phyloP scores from a whole-genome alignment of 2,797 vertebrate genomes.

The Chaenodraco wilsoni region DNA sequence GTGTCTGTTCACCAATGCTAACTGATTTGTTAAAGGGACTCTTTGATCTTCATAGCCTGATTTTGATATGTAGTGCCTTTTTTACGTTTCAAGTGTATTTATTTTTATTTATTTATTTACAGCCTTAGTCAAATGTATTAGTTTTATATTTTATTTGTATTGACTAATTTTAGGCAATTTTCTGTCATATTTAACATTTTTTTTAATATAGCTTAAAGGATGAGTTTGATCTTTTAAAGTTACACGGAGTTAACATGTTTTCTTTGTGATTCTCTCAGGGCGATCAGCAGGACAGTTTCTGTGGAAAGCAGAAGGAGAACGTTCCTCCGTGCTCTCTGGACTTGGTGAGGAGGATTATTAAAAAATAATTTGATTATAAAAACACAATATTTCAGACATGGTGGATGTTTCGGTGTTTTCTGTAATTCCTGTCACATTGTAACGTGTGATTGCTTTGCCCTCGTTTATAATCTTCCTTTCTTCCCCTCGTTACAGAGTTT shows the following conservation, averaged over 20 bases:
- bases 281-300: conserved; percentile 84
- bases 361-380: not conserved
- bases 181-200: no score
- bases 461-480: not conserved
- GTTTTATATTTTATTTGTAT: no score
- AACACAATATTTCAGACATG: not conserved
- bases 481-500: conserved; percentile 57
- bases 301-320: conserved; percentile 92
- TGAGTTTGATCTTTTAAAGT: no score
- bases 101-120: no score
- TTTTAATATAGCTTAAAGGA: no score
- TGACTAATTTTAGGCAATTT: no score
- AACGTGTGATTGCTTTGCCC: not conserved
- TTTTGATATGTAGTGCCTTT: no score
- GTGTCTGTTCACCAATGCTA: no score
- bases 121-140: no score
- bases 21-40: no score
- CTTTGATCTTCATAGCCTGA: no score
- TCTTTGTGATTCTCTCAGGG: conserved; percentile 70
- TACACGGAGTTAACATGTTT: not conserved
- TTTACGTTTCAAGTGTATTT: no score
- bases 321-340: conserved; percentile 85
- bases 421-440: not conserved
- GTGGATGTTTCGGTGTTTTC: not conserved
- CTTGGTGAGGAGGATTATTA: conserved; percentile 63